Evolutionary conservation across 1,140 invertebrate species (phyloP), one percentile per base, ranked within the genome.

Genomic region (Orchesella cincta): DNA sequence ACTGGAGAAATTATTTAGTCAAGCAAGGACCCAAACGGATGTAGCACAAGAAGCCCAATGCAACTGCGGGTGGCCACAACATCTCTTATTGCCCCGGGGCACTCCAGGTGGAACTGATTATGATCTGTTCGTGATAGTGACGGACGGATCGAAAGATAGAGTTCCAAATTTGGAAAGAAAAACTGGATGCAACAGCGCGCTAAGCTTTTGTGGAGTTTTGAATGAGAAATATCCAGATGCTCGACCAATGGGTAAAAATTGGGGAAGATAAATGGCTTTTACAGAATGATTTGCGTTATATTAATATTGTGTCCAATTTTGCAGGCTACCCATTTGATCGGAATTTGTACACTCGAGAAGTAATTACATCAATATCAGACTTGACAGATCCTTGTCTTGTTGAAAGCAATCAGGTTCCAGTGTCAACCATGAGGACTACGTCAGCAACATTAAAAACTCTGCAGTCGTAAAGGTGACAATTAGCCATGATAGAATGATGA

Each of bases 31-130:
- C 8, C 23, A 1, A 14, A 8, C 36, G 2, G 71, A 73, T 46
- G 31, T 29, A 12, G 26, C 33, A 5, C 29, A 67, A 8, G 51
- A 77, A 29, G n/a, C 74, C 74, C 36, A 33, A 46, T 94, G 93
- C 84, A 93, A 93, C 39, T 95, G 93, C 84, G 93, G 93, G 62
- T 94, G 93, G 93, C 94, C 94, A 0, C 90, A 94, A 64, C 93
- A 95, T 83, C 90, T 95, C 90, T 87, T 95, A 0, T 84, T 94
- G 31, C 91, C 93, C 0, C 92, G 91, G 84, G 94, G 94, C 31
- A 89, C 85, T 1, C 84, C 87, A 1, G 87, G 89, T 76, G 93
- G 93, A 26, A 90, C 89, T 83, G 85, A 86, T 0, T 90, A 90
- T 83, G 89, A 93, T 74, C 84, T 95, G 1, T 95, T 94, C 84